Percentiles rank a stretch among this genome's conserved stretches.
These are phyloP conservation scores for Homalodisca vitripennis DNA, from an alignment of 1,140 invertebrate genomes.

Conservation along the genomic window DNA sequence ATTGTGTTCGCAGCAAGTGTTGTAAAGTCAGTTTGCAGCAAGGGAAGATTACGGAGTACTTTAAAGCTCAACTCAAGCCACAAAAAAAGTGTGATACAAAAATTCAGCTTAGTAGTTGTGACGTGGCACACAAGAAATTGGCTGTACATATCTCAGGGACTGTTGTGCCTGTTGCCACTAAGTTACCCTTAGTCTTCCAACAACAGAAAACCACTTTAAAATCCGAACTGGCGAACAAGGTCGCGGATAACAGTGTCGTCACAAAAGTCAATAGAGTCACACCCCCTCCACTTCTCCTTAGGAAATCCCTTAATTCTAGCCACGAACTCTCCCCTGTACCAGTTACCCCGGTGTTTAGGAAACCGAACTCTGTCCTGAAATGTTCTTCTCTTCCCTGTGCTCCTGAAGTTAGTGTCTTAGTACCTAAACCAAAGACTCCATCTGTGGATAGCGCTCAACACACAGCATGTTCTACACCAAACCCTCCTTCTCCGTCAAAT, in stretches of 20 bases:
- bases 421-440: conserved; percentile 7
- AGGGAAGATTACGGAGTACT: conserved; percentile 77
- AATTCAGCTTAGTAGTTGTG: too few species aligned
- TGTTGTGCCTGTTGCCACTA: conserved; percentile 20
- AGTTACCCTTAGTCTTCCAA: conserved; percentile 30
- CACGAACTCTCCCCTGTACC: background rate
- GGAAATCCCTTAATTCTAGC: background rate
- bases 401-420: background rate
- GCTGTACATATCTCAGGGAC: conserved; percentile 22
- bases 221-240: too few species aligned
- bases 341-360: background rate
- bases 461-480: background rate
- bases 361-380: too few species aligned
- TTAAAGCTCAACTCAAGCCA: conserved; percentile 75
- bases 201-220: too few species aligned
- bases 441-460: background rate
- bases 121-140: conserved; percentile 16
- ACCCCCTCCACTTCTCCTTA: background rate
- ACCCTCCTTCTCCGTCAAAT: background rate
- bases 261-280: background rate
- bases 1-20: conserved; percentile 2
- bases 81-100: too few species aligned
- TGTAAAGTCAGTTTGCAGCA: conserved; percentile 43
- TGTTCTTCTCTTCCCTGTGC: background rate
- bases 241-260: background rate